Base-by-base conservation (phyloP, 2,113 vertebrate species). In the Cathartes aura region DNA sequence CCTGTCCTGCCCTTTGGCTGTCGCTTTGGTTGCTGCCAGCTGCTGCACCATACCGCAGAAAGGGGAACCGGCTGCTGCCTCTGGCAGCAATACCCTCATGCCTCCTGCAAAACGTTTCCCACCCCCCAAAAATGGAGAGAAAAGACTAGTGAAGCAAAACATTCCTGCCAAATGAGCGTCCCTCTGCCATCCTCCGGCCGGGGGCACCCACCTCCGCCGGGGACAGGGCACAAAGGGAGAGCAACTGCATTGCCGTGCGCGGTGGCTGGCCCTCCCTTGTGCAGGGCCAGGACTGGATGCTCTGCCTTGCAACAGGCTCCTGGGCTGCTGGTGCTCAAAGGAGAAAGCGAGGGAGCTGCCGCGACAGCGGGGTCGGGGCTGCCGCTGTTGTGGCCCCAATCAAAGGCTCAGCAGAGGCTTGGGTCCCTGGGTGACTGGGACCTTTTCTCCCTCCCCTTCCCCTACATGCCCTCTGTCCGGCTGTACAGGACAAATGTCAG, bases 191-290 rank as follows among this genome's bases (percentile, higher is more conserved):
- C 22, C 82, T 59, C 45, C 3, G 12, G 29, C n/a, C 16, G 3
- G 42, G 45, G 29, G 15, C 36, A 85, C 50, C 27, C 89, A 36
- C 26, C 56, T 22, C 52, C 3, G 2, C 53, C 5, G 27, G 75
- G 56, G 48, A 45, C 1, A 9, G 47, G 50, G 94, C 97, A 98
- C 98, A 98, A 98, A 98, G 94, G 97, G 93, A 93, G 27, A 55
- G 21, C 43, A 89, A 93, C 97, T 95, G 93, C 97, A 38, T 86
- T 62, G 30, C 12, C 68, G 95, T 94, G 98, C 97, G 98, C 92
- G 98, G 98, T 98, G 98, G 98, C 97, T 98, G 98, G 98, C 98
- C 98, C 72, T 66, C 96, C 96, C 98, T 98, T 98, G 98, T 98
- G 93, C 96, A 90, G 94, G 96, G 94, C 98, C 98, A 3, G 29